Evolutionary conservation across 2,113 vertebrate species (phyloP), one percentile per base, ranked within the genome.

Genomic region (Brachyistius frenatus): DNA sequence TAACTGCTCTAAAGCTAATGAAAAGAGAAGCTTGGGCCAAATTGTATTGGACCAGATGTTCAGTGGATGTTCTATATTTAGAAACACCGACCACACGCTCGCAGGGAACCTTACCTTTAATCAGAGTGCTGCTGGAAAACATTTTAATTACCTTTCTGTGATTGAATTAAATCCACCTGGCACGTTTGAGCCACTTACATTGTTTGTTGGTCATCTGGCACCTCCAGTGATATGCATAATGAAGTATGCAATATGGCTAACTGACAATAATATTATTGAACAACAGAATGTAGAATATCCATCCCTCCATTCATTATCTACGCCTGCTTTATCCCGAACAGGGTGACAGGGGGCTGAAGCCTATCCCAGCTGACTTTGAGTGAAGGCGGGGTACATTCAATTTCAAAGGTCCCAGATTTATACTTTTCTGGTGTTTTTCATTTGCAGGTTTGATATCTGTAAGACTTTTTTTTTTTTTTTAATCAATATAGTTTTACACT

Each of bases 1-100:
- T 88, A 88, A 86, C 87, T 84, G 85, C 89, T 90, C 84, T 90
- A 89, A 85, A 88, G 84, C 81, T 90, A 88, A 92, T 92, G 88
- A 90, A 92, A 87, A 80, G 62, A 84, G 79, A 85, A 79, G 82
- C 69, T 35, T 47, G 65, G 88, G 88, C 92, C 91, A 92, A 92
- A 91, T 91, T 84, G 84, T 80, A 89, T 87, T 90, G 87, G 89
- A 87, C 66, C 90, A 90, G 82, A 87, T 90, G 91, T 91, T 86
- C 87, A 71, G 46, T 62, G 46, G 61, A 31, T 30, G 11, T 30
- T 66, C 86, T 80, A 83, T 80, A 86, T 85, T 88, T 89, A 88
- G 82, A 81, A 73, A 65, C 62, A 75, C 64, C 69, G 69, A 57
- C 47, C 41, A 16, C 50, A 39, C 64, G 32, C 16, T 68, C 31